Percentiles rank a stretch among this genome's conserved stretches.
Conservation (phyloP, 1,140 invertebrate genomes). For the Zaprionus nigranus region DNA sequence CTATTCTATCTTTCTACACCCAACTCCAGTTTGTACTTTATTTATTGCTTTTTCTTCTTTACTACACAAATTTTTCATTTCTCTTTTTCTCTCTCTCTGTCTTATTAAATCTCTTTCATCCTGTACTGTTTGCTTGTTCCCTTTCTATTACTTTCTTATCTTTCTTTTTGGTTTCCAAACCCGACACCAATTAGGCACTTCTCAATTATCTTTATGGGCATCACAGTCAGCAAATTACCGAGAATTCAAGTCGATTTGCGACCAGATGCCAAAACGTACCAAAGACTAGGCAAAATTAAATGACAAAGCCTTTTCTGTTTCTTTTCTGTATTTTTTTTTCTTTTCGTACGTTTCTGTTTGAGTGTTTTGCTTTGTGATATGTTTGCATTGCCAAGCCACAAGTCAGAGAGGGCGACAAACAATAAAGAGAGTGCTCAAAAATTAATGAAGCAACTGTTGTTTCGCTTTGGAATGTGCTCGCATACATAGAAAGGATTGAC, state of each 20-base stretch:
- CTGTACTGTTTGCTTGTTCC: not conserved
- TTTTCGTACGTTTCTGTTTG: slow-evolving; percentile 4
- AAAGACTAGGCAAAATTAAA: not conserved
- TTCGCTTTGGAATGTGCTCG: slow-evolving; percentile 53
- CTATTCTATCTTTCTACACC: not conserved
- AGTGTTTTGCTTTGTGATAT: slow-evolving; percentile 4
- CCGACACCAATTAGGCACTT: slow-evolving; percentile 1
- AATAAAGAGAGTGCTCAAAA: slow-evolving; percentile 57
- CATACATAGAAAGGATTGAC: slow-evolving; percentile 66
- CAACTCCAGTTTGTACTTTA: not conserved
- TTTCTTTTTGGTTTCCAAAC: not conserved
- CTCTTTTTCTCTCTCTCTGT: not conserved
- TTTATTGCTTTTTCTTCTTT: not conserved
- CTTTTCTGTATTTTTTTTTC: slow-evolving; percentile 10
- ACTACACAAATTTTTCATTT: not conserved
- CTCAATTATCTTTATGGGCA: slow-evolving; percentile 3
- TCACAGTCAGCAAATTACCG: slow-evolving; percentile 2
- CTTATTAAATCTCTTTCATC: not conserved
- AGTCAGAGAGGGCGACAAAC: slow-evolving; percentile 43
- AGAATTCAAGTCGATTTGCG: not conserved
- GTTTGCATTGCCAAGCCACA: slow-evolving; percentile 47
- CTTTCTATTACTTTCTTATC: not conserved
- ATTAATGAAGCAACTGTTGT: slow-evolving; percentile 76
- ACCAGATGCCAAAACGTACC: not conserved
- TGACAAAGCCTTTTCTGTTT: slow-evolving; percentile 56